Percentiles rank a stretch among this genome's conserved stretches.
phyloP scores from a whole-genome alignment of 2,888 invertebrate genomes.

The Chloroclystis v-ata region DNA sequence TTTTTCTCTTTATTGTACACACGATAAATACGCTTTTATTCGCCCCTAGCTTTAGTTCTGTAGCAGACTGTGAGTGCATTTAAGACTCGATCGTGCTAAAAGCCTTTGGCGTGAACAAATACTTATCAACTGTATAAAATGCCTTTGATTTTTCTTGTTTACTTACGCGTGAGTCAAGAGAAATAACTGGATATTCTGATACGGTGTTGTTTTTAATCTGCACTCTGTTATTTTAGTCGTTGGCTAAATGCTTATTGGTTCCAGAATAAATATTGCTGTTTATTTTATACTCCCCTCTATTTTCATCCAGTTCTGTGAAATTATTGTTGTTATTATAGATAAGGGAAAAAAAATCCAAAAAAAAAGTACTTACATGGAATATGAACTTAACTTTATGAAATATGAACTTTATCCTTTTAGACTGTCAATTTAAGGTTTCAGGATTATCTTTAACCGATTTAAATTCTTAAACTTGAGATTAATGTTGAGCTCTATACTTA shows the following conservation, averaged over 20 bases:
- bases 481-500: conserved; percentile 14
- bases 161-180: too few relatives aligned
- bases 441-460: conserved; percentile 3
- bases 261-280: neutral
- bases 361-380: too few relatives aligned
- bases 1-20: neutral
- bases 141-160: neutral
- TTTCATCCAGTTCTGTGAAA: too few relatives aligned
- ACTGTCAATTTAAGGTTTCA: neutral
- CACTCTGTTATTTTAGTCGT: neutral
- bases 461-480: conserved; percentile 7
- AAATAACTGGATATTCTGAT: too few relatives aligned
- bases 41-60: too few relatives aligned
- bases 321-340: too few relatives aligned
- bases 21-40: neutral
- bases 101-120: neutral
- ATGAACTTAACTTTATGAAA: too few relatives aligned
- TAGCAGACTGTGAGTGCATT: neutral
- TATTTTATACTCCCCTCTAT: neutral
- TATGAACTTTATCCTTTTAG: too few relatives aligned
- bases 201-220: neutral
- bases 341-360: too few relatives aligned
- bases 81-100: neutral
- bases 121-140: neutral
- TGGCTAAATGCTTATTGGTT: neutral